Conservation (phyloP, 2,888 invertebrate species). For the Megamerina dolium region DNA sequence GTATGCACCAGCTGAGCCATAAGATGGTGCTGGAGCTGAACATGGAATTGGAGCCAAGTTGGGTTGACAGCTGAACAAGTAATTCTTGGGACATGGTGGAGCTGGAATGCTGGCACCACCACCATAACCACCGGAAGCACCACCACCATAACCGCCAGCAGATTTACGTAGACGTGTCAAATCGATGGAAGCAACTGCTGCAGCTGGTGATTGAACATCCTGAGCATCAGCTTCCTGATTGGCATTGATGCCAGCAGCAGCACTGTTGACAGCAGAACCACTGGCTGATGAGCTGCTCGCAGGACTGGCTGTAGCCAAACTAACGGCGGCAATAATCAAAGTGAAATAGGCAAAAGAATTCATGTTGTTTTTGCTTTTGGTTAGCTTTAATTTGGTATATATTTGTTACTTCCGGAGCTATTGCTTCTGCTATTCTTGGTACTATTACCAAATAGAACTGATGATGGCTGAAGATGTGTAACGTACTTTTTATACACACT, state of each 20-base stretch:
- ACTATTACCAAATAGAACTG: conserved; percentile 6
- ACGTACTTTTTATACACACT: conserved; percentile 7
- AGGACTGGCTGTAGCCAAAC: conserved; percentile 7
- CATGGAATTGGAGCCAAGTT: conserved; percentile 31
- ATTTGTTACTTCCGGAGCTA: too few species aligned
- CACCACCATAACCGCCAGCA: too few species aligned
- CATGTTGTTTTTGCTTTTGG: conserved; percentile 20
- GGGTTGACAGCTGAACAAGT: conserved; percentile 36
- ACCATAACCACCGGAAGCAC: conserved; percentile 10
- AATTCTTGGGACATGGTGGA: conserved; percentile 33
- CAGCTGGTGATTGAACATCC: conserved; percentile 1
- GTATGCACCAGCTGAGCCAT: conserved; percentile 15
- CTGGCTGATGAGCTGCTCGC: conserved; percentile 1
- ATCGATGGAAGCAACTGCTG: not conserved
- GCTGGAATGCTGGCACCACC: conserved; percentile 20
- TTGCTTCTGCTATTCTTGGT: not conserved
- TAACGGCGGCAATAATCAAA: conserved; percentile 17
- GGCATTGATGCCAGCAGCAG: not conserved
- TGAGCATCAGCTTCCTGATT: conserved; percentile 1
- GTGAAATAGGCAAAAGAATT: conserved; percentile 17
- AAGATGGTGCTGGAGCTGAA: conserved; percentile 5
- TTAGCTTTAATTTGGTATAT: too few species aligned
- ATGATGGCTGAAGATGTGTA: not conserved
- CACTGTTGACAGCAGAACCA: conserved; percentile 1
- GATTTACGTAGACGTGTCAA: conserved; percentile 11